Conservation (phyloP, 2,113 vertebrate genomes). For the Psilopogon haemacephalus region DNA sequence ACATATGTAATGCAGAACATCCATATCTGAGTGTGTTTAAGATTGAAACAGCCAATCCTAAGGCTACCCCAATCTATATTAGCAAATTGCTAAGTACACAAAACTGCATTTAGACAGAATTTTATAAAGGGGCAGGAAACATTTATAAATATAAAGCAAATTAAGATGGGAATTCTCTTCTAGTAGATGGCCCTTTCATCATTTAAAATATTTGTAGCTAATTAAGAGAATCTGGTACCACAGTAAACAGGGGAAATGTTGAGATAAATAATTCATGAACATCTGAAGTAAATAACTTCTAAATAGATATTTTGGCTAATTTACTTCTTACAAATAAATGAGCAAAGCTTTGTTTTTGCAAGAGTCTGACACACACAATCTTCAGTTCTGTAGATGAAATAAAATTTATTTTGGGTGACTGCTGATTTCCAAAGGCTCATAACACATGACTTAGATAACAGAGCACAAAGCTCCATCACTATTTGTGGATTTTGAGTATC, state of each 20-base stretch:
- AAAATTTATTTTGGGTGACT: not conserved
- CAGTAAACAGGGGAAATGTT: not conserved
- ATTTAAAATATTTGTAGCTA: slow-evolving; percentile 25
- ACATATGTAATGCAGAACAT: not conserved
- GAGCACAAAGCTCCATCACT: not conserved
- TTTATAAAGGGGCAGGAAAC: not conserved
- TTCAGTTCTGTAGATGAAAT: not conserved
- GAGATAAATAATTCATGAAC: slow-evolving; percentile 46
- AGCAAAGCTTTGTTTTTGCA: slow-evolving; percentile 15
- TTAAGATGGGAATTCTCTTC: not conserved
- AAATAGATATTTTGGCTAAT: slow-evolving; percentile 10
- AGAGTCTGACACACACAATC: not conserved
- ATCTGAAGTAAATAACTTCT: slow-evolving; percentile 37
- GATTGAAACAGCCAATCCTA: not conserved
- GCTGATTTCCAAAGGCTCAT: not conserved
- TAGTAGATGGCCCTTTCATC: not conserved
- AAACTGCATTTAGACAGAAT: not conserved
- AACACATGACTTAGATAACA: not conserved
- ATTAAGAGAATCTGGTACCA: slow-evolving; percentile 5
- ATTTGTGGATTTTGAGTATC: not conserved
- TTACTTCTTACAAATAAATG: slow-evolving; percentile 33
- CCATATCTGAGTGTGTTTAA: not conserved
- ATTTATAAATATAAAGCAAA: not conserved
- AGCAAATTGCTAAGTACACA: not conserved
- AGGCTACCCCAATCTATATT: not conserved